Conservation (phyloP, 2,888 invertebrate species). For the Thumatha senex region DNA sequence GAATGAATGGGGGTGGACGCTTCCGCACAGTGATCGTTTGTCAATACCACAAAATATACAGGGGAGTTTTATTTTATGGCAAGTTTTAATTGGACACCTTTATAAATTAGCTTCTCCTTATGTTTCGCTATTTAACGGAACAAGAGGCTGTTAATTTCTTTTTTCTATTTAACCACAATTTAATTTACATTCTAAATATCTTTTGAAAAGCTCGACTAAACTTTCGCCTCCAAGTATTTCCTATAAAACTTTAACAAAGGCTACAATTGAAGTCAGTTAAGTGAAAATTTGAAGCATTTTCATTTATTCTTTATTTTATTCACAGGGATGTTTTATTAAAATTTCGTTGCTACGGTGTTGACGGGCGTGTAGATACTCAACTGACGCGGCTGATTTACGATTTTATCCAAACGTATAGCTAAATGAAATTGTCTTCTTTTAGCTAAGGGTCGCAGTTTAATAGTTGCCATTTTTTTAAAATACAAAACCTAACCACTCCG, state of each 20-base stretch:
- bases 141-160: conserved; percentile 40
- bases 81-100: conserved; percentile 61
- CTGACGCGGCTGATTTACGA: conserved; percentile 23
- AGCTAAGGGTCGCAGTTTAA: conserved; percentile 59
- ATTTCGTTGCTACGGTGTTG: conserved; percentile 68
- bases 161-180: conserved; percentile 33
- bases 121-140: conserved; percentile 36
- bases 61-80: conserved; percentile 45
- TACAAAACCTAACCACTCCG: too few species aligned
- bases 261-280: conserved; percentile 53
- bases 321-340: conserved; percentile 69
- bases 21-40: conserved; percentile 40
- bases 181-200: conserved; percentile 32
- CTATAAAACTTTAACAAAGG: conserved; percentile 52
- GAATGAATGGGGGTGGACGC: conserved; percentile 53
- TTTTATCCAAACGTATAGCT: conserved; percentile 38
- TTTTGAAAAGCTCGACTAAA: conserved; percentile 36
- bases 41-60: conserved; percentile 50
- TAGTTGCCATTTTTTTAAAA: conserved; percentile 70
- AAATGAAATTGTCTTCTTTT: conserved; percentile 52
- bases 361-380: conserved; percentile 40
- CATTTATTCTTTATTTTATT: conserved; percentile 55
- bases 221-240: conserved; percentile 39
- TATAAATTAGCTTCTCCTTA: conserved; percentile 37
- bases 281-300: conserved; percentile 51